phyloP scores from a whole-genome alignment of 2,888 invertebrate species.

The Leptinotarsa juncta region DNA sequence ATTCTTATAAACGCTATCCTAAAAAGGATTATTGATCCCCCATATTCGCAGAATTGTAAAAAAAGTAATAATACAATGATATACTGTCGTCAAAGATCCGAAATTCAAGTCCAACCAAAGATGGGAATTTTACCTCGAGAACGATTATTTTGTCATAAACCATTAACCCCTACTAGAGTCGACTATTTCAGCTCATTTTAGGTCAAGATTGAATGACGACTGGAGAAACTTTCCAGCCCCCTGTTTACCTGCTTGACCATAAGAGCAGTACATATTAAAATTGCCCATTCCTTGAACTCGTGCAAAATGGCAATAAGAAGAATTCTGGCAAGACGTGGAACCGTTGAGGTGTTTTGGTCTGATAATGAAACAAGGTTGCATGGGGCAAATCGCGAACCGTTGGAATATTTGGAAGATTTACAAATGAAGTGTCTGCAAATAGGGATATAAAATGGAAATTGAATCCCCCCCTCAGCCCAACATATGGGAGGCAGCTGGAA shows the following conservation, averaged over 20 bases:
- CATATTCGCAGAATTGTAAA: neutral
- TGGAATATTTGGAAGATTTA: neutral
- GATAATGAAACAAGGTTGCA: neutral
- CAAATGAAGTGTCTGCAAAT: neutral
- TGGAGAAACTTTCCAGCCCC: neutral
- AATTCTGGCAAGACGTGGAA: neutral
- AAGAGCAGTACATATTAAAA: neutral
- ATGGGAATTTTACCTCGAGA: too few relatives aligned
- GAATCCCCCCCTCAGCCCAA: neutral
- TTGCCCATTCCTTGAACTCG: neutral
- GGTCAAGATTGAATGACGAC: neutral
- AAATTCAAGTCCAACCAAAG: neutral
- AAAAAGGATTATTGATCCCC: neutral
- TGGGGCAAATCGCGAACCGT: neutral
- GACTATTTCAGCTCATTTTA: too few relatives aligned
- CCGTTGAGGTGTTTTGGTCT: neutral
- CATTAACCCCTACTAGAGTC: too few relatives aligned
- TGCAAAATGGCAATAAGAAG: neutral
- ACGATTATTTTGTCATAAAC: too few relatives aligned
- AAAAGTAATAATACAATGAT: neutral
- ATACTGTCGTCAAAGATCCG: neutral
- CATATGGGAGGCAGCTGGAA: conserved; percentile 13
- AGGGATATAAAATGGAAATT: conserved; percentile 5
- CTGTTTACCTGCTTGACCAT: neutral
- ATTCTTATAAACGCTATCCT: neutral